Conservation (phyloP, 2,113 vertebrate genomes). For the Balaeniceps rex region DNA sequence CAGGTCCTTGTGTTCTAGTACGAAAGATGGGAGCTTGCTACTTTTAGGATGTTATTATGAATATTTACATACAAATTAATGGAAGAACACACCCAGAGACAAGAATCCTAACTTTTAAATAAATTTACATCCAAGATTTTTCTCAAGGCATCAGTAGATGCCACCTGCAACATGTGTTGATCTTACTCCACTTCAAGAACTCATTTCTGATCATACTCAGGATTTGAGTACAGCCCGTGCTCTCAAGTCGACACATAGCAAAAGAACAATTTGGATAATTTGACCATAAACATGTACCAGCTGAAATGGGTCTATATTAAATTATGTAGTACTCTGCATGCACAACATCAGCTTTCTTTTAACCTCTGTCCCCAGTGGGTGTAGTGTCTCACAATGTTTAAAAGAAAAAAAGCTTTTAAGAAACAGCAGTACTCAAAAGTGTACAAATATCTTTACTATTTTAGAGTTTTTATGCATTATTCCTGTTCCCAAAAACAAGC, state of each 20-base stretch:
- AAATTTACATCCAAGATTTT: background rate
- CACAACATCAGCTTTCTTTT: background rate
- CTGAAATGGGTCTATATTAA: background rate
- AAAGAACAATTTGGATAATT: background rate
- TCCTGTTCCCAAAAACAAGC: background rate
- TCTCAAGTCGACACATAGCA: background rate
- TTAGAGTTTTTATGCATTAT: background rate
- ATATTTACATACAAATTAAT: background rate
- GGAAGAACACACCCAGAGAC: background rate
- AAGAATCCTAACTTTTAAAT: background rate
- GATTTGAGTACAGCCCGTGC: background rate
- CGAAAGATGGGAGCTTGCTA: background rate
- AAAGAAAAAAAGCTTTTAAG: background rate
- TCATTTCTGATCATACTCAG: background rate
- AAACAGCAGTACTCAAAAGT: background rate
- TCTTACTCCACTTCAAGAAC: background rate
- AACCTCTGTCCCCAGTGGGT: background rate
- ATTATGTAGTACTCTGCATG: background rate
- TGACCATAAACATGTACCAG: background rate
- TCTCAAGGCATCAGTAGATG: background rate
- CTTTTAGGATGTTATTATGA: background rate
- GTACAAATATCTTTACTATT: background rate
- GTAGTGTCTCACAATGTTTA: background rate
- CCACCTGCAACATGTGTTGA: background rate
- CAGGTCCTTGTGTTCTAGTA: background rate